A percentile compares a stretch with the other conserved stretches of the same genome.
Conservation (phyloP, 1,140 invertebrate species). For the Psilanteris sp. region DNA sequence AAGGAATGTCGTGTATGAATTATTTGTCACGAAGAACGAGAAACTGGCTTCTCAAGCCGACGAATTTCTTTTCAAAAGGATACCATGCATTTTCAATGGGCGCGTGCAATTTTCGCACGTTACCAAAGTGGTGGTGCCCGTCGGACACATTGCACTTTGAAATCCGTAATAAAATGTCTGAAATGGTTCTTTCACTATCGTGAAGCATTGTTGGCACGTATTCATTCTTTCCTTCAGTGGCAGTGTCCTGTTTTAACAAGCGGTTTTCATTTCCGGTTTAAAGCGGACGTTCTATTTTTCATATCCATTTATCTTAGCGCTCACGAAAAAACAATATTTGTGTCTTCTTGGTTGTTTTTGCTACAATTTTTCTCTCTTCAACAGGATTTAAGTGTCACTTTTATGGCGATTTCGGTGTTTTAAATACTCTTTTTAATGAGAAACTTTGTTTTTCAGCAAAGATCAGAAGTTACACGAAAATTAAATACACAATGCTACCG, state of each 20-base stretch:
- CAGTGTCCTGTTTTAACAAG: constrained; percentile 54
- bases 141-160: constrained; percentile 38
- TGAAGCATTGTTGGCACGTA: constrained; percentile 44
- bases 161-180: constrained; percentile 58
- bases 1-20: constrained; percentile 40
- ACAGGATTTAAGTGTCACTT: constrained; percentile 18
- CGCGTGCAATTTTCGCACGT: constrained; percentile 40
- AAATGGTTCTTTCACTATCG: constrained; percentile 47
- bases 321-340: constrained; percentile 42
- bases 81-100: constrained; percentile 29
- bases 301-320: constrained; percentile 44
- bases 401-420: constrained; percentile 6
- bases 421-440: constrained; percentile 10
- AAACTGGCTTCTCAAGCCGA: constrained; percentile 22
- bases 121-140: constrained; percentile 30
- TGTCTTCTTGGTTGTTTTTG: constrained; percentile 24
- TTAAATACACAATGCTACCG: too few species aligned
- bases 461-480: too few species aligned
- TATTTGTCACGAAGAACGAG: constrained; percentile 26
- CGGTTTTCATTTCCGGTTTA: constrained; percentile 59
- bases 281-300: constrained; percentile 52
- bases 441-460: background rate
- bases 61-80: constrained; percentile 28
- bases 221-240: constrained; percentile 48
- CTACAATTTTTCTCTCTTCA: constrained; percentile 23